Percentiles rank a stretch among this genome's conserved stretches.
phyloP scores from a whole-genome alignment of 2,797 vertebrate genomes.

The Tiaroga cobitis region DNA sequence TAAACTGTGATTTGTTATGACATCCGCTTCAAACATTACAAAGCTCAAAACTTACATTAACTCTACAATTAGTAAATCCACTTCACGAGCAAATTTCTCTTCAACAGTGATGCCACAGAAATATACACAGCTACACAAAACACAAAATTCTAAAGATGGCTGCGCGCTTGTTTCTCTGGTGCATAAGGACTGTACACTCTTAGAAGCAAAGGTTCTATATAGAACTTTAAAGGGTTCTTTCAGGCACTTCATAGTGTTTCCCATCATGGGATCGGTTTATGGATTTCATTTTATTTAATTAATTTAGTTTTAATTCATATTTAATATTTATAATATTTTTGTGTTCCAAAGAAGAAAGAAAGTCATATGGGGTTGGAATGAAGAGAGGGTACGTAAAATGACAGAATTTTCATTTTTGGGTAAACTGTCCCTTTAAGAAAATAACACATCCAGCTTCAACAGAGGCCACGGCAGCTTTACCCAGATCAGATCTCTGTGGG shows the following conservation, averaged over 20 bases:
- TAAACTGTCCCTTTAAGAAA: slow-evolving; percentile 14
- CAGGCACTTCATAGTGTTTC: too few relatives aligned
- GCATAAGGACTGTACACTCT: background rate
- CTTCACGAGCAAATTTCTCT: too few relatives aligned
- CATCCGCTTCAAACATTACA: too few relatives aligned
- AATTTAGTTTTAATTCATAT: background rate
- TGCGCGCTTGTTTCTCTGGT: too few relatives aligned
- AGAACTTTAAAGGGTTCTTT: background rate
- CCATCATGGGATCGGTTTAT: background rate
- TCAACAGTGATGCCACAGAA: too few relatives aligned
- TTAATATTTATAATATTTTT: too few relatives aligned
- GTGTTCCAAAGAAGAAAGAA: background rate
- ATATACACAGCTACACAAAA: too few relatives aligned
- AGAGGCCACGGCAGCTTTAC: background rate
- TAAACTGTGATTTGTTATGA: too few relatives aligned
- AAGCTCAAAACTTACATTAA: too few relatives aligned
- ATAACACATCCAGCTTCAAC: background rate
- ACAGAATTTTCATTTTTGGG: background rate
- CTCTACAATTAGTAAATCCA: too few relatives aligned
- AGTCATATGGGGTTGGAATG: background rate
- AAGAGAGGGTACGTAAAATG: background rate
- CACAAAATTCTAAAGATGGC: too few relatives aligned
- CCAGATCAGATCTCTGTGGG: slow-evolving; percentile 3
- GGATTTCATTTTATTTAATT: background rate
- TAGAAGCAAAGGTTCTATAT: background rate